phyloP scores from a whole-genome alignment of 2,888 invertebrate genomes.

The Sinohyriopsis cumingii region DNA sequence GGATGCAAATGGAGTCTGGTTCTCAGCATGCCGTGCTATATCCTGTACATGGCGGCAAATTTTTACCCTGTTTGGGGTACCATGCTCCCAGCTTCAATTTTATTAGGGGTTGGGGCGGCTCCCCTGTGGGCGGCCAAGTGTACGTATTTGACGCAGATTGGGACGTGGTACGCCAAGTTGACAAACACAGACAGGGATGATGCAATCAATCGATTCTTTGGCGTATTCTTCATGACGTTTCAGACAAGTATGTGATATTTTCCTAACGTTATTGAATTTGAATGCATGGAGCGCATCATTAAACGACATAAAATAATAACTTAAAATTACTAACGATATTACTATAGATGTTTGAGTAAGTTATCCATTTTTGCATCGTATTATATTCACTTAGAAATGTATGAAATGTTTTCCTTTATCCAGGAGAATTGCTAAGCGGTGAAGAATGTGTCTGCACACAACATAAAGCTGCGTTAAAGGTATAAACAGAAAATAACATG shows the following conservation, averaged over 20 bases:
- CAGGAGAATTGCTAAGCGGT: no score
- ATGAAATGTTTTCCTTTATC: no score
- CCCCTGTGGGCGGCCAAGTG: conserved; percentile 99
- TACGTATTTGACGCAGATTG: conserved; percentile 87
- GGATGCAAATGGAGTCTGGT: conserved; percentile 97
- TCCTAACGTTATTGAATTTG: background rate
- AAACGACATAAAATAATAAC: background rate
- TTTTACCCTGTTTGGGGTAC: conserved; percentile 91
- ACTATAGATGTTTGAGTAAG: no score
- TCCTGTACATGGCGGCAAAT: conserved; percentile 94
- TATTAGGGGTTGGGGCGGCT: conserved; percentile 88
- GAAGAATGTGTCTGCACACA: no score
- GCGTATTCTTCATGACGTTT: conserved; percentile 98
- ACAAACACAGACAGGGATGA: conserved; percentile 87
- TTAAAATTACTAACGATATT: background rate
- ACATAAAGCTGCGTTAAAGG: no score
- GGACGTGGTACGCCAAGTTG: conserved; percentile 89
- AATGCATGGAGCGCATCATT: background rate
- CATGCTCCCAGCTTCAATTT: conserved; percentile 79
- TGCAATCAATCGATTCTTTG: conserved; percentile 96
- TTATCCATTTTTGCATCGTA: no score
- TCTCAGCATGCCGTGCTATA: conserved; percentile 92
- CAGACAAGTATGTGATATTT: conserved; percentile 86
- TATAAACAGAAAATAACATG: no score
- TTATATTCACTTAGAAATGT: no score